phyloP scores from a whole-genome alignment of 2,888 invertebrate genomes.

The Rhagophthalmus giganteus region DNA sequence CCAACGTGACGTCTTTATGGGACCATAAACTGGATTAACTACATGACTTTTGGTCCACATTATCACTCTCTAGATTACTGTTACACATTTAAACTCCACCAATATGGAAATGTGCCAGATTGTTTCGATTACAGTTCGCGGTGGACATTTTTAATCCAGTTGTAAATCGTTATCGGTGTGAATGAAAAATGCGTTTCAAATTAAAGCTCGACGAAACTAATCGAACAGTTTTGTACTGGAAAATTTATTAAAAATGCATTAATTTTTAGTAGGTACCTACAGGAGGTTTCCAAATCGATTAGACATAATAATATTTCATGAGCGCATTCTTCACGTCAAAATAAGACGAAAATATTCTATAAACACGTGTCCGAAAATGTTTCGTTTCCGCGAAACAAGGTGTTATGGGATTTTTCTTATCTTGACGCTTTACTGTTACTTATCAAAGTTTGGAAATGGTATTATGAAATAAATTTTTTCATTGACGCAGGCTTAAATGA shows the following conservation, averaged over 20 bases:
- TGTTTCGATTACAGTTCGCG: neutral
- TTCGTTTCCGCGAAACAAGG: too few species aligned
- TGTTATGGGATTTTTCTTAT: too few species aligned
- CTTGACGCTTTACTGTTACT: too few species aligned
- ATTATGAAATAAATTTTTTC: too few species aligned
- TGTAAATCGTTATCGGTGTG: neutral
- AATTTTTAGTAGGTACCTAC: too few species aligned
- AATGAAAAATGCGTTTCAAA: neutral
- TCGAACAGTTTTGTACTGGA: neutral
- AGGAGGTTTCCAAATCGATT: too few species aligned
- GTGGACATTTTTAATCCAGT: neutral
- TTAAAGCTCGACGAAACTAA: neutral
- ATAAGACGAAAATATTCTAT: too few species aligned
- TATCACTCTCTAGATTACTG: constrained; percentile 17
- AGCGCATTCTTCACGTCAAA: too few species aligned
- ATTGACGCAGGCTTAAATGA: too few species aligned
- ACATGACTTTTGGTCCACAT: constrained; percentile 28
- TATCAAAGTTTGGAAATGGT: too few species aligned
- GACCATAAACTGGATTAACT: constrained; percentile 41
- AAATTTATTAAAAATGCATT: too few species aligned
- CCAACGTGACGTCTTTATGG: constrained; percentile 45
- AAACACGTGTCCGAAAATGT: too few species aligned
- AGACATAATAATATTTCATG: neutral
- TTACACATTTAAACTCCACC: constrained; percentile 13
- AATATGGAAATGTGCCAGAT: constrained; percentile 4